These are phyloP conservation scores for Penaeus chinensis DNA, from an alignment of 1,140 invertebrate species.

Conservation along the genomic window DNA sequence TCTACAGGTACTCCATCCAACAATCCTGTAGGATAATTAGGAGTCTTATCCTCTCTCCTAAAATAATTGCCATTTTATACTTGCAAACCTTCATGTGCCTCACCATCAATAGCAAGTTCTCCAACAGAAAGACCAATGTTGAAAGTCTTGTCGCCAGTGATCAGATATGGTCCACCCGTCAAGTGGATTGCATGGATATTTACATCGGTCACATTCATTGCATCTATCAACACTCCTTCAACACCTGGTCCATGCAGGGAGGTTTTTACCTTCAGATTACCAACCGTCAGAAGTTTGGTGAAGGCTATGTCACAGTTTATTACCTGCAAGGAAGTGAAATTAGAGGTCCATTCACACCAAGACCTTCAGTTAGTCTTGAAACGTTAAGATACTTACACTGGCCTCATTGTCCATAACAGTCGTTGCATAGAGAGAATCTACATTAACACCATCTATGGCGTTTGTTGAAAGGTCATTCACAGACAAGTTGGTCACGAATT, in stretches of 20 bases:
- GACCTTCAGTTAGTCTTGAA: not conserved
- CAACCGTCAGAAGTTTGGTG: conserved; percentile 4
- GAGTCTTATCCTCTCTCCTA: not conserved
- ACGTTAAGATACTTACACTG: not conserved
- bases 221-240: conserved; percentile 6
- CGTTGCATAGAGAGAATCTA: not conserved
- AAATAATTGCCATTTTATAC: not conserved
- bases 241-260: not conserved
- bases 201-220: conserved; percentile 7
- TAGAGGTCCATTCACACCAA: too few relatives aligned
- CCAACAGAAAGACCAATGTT: not conserved
- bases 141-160: conserved; percentile 33
- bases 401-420: conserved; percentile 17
- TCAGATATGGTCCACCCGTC: conserved; percentile 18
- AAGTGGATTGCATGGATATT: not conserved
- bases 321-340: not conserved
- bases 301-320: conserved; percentile 30
- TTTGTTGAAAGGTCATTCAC: not conserved
- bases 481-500: conserved; percentile 11
- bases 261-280: not conserved
- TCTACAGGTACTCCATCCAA: conserved; percentile 17
- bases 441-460: conserved; percentile 7
- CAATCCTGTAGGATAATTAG: not conserved
- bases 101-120: not conserved
- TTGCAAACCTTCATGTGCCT: not conserved